Conservation (phyloP, 2,888 invertebrate species). For the Idaea straminata region DNA sequence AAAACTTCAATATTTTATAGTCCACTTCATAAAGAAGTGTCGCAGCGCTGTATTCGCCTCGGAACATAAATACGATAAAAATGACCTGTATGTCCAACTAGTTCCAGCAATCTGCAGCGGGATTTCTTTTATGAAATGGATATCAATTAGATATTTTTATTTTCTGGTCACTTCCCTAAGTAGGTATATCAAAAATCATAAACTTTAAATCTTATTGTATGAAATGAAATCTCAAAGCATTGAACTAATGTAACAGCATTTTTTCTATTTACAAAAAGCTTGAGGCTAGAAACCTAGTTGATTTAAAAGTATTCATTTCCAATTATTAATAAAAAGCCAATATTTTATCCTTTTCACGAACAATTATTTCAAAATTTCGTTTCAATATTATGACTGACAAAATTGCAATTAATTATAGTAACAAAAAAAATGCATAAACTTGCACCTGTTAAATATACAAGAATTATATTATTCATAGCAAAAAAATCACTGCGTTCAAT, state of each 20-base stretch:
- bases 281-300: slow-evolving; percentile 50
- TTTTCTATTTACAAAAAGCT: slow-evolving; percentile 63
- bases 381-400: background rate
- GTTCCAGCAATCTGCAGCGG: background rate
- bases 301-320: slow-evolving; percentile 35
- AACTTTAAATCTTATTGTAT: slow-evolving; percentile 22
- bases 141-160: background rate
- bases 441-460: background rate
- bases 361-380: slow-evolving; percentile 5
- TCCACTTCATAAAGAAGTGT: slow-evolving; percentile 6
- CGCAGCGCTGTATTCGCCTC: background rate
- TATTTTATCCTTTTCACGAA: slow-evolving; percentile 50
- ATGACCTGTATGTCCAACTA: too few relatives aligned
- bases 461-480: background rate
- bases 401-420: background rate
- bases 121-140: background rate
- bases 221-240: slow-evolving; percentile 42
- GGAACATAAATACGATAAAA: background rate
- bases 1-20: slow-evolving; percentile 10
- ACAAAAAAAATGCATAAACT: background rate
- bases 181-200: slow-evolving; percentile 7
- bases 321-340: slow-evolving; percentile 43
- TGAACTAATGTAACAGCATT: slow-evolving; percentile 48
- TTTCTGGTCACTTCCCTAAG: background rate
- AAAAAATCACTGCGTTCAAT: background rate